Percentiles rank a stretch among this genome's conserved stretches.
Evolutionary conservation across 2,113 vertebrate genomes (phyloP).

Genomic region (Oceanodroma tethys): DNA sequence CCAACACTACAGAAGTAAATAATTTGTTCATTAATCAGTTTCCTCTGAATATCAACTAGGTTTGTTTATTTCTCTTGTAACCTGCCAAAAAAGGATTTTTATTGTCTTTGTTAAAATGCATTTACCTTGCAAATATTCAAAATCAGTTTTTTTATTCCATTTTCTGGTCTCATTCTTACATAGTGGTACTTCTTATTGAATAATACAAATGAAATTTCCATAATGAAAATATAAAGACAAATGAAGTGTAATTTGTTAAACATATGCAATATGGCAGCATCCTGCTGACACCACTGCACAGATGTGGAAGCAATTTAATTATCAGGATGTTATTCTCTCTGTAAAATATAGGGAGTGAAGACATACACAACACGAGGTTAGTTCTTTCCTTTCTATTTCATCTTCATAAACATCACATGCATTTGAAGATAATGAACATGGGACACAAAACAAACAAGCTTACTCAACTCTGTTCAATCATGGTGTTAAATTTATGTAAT

Average conservation of each 20-base stretch:
- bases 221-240: slow-evolving; percentile 44
- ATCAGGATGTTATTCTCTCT: slow-evolving; percentile 4
- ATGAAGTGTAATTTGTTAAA: slow-evolving; percentile 47
- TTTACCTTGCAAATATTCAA: background rate
- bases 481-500: background rate
- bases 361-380: background rate
- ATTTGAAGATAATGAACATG: background rate
- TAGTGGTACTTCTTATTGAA: background rate
- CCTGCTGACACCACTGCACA: slow-evolving; percentile 31
- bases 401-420: background rate
- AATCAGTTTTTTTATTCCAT: background rate
- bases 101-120: background rate
- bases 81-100: background rate
- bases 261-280: slow-evolving; percentile 39
- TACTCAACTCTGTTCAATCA: background rate
- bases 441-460: background rate
- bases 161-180: slow-evolving; percentile 3
- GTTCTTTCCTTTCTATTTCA: background rate
- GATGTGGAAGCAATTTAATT: slow-evolving; percentile 49
- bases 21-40: slow-evolving; percentile 23
- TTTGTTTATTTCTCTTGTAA: slow-evolving; percentile 1
- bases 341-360: background rate
- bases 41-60: background rate
- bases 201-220: slow-evolving; percentile 15
- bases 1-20: slow-evolving; percentile 21